Evolutionary conservation across 2,113 vertebrate species (phyloP).

Genomic region (Tenrec ecaudatus): DNA sequence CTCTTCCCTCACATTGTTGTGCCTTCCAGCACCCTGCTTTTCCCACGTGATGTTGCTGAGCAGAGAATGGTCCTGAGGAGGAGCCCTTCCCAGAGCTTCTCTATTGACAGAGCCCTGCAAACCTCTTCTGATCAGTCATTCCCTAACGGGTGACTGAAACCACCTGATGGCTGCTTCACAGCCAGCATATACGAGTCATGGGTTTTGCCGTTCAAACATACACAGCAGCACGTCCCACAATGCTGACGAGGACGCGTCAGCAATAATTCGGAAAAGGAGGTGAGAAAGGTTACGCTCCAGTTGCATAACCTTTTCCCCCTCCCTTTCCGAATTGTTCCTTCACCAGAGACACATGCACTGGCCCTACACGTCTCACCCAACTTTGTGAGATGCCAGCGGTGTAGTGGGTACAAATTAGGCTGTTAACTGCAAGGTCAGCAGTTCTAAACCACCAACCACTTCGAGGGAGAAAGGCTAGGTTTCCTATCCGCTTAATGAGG

Average conservation of each 20-base stretch:
- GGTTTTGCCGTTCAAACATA: background rate
- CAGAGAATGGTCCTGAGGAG: background rate
- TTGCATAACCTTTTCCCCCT: background rate
- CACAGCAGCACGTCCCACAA: background rate
- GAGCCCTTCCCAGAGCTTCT: background rate
- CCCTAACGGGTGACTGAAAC: conserved; percentile 17
- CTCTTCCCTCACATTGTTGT: conserved; percentile 19
- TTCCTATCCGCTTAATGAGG: no score
- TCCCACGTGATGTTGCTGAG: background rate
- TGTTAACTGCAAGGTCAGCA: no score
- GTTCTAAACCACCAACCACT: no score
- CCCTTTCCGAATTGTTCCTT: background rate
- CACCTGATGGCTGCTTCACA: background rate
- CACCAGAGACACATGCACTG: background rate
- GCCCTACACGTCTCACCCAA: background rate
- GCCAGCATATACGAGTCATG: background rate
- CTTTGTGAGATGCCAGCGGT: background rate
- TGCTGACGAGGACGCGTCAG: background rate
- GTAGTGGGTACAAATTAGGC: no score
- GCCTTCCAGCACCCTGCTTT: background rate
- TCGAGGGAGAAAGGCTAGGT: no score
- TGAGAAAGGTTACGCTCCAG: background rate
- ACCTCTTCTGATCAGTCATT: background rate
- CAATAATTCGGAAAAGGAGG: background rate
- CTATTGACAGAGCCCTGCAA: background rate